These are phyloP conservation scores for Crenuchus spilurus DNA, from an alignment of 2,797 vertebrate genomes.

Conservation along the genomic window DNA sequence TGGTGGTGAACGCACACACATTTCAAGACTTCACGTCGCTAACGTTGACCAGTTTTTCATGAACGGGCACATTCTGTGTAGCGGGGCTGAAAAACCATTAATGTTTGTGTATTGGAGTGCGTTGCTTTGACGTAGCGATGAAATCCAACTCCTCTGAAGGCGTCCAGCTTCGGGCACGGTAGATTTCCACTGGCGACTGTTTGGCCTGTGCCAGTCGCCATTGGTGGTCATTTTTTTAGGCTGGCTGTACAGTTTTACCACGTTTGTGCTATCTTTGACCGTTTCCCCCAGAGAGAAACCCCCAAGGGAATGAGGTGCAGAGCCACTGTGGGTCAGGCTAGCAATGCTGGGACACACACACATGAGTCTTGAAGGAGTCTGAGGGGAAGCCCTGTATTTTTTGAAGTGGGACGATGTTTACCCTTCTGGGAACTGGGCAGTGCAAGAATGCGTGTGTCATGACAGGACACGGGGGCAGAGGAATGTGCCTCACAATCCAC, in stretches of 20 bases:
- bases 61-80: background rate
- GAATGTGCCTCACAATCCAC: conserved; percentile 78
- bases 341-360: conserved; percentile 41
- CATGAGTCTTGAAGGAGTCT: conserved; percentile 61
- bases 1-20: conserved; percentile 2
- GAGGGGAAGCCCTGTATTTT: conserved; percentile 75
- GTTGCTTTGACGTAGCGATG: conserved; percentile 15
- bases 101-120: background rate
- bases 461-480: conserved; percentile 65
- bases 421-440: conserved; percentile 59
- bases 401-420: conserved; percentile 84
- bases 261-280: conserved; percentile 62
- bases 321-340: conserved; percentile 49
- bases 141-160: conserved; percentile 14
- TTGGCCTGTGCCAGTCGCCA: conserved; percentile 62
- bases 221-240: conserved; percentile 69
- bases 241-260: conserved; percentile 66
- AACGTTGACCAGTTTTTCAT: background rate
- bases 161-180: conserved; percentile 33
- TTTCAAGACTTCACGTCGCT: background rate
- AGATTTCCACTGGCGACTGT: conserved; percentile 69
- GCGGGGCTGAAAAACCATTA: background rate
- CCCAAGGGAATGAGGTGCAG: conserved; percentile 61
- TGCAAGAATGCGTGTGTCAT: conserved; percentile 77
- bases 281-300: conserved; percentile 60